Percentiles rank a stretch among this genome's conserved stretches.
Evolutionary conservation across 2,888 invertebrate genomes (phyloP).

Genomic region (Thelaira solivaga): DNA sequence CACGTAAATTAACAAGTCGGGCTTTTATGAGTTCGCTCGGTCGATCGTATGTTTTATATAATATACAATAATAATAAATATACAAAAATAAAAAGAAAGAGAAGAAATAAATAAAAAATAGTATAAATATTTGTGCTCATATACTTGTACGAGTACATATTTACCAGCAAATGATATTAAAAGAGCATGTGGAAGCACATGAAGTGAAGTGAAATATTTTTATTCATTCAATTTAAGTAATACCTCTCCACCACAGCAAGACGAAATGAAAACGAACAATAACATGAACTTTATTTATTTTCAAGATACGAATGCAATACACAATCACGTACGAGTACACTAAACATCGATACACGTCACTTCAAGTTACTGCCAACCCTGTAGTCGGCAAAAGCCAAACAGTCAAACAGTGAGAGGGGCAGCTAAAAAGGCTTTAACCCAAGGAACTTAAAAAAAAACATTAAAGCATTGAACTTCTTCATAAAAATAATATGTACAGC

Average conservation of each 20-base stretch:
- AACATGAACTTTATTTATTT: conserved; percentile 30
- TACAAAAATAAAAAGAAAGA: background rate
- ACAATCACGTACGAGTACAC: background rate
- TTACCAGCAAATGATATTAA: background rate
- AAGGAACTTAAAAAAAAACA: background rate
- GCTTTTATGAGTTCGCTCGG: conserved; percentile 33
- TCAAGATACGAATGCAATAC: background rate
- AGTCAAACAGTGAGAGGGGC: background rate
- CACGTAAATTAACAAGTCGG: conserved; percentile 55
- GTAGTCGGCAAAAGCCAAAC: conserved; percentile 20
- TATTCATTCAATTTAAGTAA: conserved; percentile 46
- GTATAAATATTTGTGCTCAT: background rate
- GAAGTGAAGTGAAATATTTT: conserved; percentile 41
- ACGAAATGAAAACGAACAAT: background rate
- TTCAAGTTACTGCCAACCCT: conserved; percentile 24
- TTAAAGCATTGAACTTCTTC: conserved; percentile 33
- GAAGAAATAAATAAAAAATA: background rate
- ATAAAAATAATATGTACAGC: no score
- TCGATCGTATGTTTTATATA: no score
- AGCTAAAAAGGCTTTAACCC: background rate
- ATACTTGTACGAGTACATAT: conserved; percentile 20
- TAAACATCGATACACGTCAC: conserved; percentile 28
- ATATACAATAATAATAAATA: conserved; percentile 22
- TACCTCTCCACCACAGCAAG: conserved; percentile 24
- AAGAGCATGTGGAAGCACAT: background rate